These are phyloP conservation scores for Rhynchopsitta pachyrhyncha DNA, from an alignment of 2,113 vertebrate genomes.

Conservation along the genomic window DNA sequence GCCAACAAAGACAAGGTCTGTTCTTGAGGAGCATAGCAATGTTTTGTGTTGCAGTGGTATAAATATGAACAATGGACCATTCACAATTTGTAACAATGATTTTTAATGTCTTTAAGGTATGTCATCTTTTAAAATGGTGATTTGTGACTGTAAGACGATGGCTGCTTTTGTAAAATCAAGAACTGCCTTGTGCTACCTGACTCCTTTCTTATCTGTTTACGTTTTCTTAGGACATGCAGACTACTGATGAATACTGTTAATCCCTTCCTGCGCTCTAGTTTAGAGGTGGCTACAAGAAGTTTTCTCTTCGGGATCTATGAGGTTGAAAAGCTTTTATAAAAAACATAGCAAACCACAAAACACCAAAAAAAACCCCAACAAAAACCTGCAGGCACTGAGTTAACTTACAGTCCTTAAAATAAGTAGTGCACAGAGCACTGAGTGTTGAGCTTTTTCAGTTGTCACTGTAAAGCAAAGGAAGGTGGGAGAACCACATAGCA, in stretches of 20 bases:
- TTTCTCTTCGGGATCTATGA: neutral
- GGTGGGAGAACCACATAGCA: neutral
- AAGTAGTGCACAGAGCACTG: neutral
- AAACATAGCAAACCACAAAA: neutral
- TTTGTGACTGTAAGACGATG: neutral
- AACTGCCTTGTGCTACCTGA: neutral
- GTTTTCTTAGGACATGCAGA: neutral
- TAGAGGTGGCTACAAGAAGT: neutral
- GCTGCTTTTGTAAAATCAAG: neutral
- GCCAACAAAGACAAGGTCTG: neutral
- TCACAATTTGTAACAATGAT: neutral
- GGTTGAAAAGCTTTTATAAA: neutral
- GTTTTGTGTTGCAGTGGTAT: neutral
- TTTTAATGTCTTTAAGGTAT: neutral
- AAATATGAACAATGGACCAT: neutral
- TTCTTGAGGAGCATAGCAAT: neutral
- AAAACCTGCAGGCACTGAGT: neutral
- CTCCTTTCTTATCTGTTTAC: neutral
- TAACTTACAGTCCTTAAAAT: neutral
- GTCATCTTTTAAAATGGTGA: fast-evolving
- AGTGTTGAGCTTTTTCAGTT: neutral
- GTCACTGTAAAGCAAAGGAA: neutral
- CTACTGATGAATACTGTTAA: neutral
- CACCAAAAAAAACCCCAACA: too few species aligned
- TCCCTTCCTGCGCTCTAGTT: neutral